Conservation (phyloP, 2,113 vertebrate species). For the Baryphthengus martii region DNA sequence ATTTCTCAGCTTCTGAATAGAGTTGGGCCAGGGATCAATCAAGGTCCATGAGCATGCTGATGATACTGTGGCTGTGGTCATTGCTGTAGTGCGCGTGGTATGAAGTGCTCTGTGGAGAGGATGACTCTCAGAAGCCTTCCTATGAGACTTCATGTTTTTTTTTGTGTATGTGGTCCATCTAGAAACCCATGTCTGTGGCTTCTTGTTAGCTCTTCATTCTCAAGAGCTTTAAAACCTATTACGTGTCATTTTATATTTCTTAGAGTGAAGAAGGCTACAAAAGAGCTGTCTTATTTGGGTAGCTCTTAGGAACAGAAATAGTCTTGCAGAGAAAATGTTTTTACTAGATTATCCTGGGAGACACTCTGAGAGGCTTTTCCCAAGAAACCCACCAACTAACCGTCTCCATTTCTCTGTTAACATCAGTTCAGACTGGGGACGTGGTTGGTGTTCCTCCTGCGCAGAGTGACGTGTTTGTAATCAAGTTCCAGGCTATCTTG, state of each 20-base stretch:
- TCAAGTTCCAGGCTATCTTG: not conserved
- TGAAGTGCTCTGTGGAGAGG: not conserved
- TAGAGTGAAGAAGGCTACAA: not conserved
- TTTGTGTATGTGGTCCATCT: not conserved
- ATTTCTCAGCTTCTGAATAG: not conserved
- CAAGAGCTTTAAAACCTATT: not conserved
- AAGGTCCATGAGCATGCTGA: not conserved
- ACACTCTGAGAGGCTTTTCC: not conserved
- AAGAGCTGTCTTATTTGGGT: not conserved
- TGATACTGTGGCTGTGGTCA: rapidly evolving
- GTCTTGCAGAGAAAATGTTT: not conserved
- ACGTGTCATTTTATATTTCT: not conserved
- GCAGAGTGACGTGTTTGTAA: not conserved
- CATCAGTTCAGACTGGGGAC: not conserved
- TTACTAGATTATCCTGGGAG: not conserved
- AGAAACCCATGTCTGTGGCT: not conserved
- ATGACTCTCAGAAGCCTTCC: not conserved
- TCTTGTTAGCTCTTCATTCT: not conserved
- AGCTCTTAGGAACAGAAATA: not conserved
- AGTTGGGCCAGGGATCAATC: not conserved
- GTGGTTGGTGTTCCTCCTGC: not conserved
- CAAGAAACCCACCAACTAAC: not conserved
- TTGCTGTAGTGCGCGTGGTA: not conserved
- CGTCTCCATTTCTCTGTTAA: not conserved
- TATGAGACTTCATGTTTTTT: not conserved